A percentile compares a stretch with the other conserved stretches of the same genome.
These are phyloP conservation scores for Epinephelus malabaricus DNA, from an alignment of 2,797 vertebrate genomes.

Conservation along the genomic window DNA sequence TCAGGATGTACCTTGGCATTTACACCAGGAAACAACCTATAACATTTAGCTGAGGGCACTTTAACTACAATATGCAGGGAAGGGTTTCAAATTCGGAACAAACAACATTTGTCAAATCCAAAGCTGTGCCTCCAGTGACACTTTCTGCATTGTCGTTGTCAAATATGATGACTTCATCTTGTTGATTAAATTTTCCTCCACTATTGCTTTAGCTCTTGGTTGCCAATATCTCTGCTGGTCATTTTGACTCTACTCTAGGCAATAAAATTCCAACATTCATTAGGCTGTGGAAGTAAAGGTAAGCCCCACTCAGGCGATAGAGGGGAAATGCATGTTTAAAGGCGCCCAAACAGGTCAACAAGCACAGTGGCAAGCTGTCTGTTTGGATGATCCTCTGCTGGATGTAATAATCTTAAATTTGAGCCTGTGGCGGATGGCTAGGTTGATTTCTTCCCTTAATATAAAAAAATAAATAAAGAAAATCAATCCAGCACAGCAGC, in stretches of 20 bases:
- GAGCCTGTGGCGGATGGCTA: background rate
- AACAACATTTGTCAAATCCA: conserved; percentile 46
- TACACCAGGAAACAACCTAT: conserved; percentile 1
- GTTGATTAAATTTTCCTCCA: conserved; percentile 52
- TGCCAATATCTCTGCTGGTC: conserved; percentile 39
- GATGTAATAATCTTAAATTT: conserved; percentile 24
- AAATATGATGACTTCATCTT: conserved; percentile 59
- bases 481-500: background rate
- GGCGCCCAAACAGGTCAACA: conserved; percentile 32
- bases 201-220: conserved; percentile 40
- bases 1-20: conserved; percentile 19
- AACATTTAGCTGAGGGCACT: conserved; percentile 4
- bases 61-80: conserved; percentile 24
- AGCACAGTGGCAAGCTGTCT: conserved; percentile 5
- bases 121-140: conserved; percentile 39
- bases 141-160: conserved; percentile 37
- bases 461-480: background rate
- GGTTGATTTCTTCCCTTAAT: conserved; percentile 1
- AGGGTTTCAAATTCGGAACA: conserved; percentile 31
- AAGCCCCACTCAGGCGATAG: background rate
- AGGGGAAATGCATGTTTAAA: conserved; percentile 1
- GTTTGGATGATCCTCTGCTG: conserved; percentile 14
- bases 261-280: conserved; percentile 57
- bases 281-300: conserved; percentile 21
- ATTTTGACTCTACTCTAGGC: conserved; percentile 53